Evolutionary conservation across 2,888 invertebrate genomes (phyloP), one percentile per base, ranked within the genome.

Genomic region (Ophion costatus): DNA sequence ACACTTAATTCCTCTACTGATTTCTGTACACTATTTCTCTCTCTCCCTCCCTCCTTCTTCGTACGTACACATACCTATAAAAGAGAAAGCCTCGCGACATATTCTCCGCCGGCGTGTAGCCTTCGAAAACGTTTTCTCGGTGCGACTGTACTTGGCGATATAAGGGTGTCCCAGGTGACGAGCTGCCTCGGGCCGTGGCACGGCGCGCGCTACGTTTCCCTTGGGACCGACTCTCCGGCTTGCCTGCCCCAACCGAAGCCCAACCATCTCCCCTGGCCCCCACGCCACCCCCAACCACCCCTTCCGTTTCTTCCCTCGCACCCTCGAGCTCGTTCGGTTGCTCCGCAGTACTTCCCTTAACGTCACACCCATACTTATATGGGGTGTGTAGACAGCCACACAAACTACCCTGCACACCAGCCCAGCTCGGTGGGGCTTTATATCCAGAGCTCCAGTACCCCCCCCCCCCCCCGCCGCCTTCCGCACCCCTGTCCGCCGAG

Each of bases 81-180:
- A 75, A 61, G 74, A 75, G 61, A 64, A 82, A 82, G 79, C 76
- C 80, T 80, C 51, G 79, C 78, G 67, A 78, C 61, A 75, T 51
- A 51, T 51, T 71, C 51, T 38, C 38, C 38, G 38, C 38, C 29
- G 70, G 88, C 88, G 88, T 88, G 86, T 87, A 89, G 88, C 88
- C 10, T 88, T 89, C 87, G 89, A 89, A 90, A 89, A 88, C 88
- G 89, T 88, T 91, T 92, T 92, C 91, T 92, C 89, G 90, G 88
- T 87, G 89, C 89, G 92, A 92, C 92, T 92, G 92, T 92, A 92
- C 92, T 91, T 88, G 90, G 89, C 92, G 92, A 92, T 92, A 92
- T 92, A 92, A 92, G 92, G 91, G 89, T 91, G 92, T 92, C 92
- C 92, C 92, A 92, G 91, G 92, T 92, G 92, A 92, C 92, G 91